These are phyloP conservation scores for Apodemus sylvaticus DNA, from an alignment of 2,113 vertebrate species.

Conservation along the genomic window DNA sequence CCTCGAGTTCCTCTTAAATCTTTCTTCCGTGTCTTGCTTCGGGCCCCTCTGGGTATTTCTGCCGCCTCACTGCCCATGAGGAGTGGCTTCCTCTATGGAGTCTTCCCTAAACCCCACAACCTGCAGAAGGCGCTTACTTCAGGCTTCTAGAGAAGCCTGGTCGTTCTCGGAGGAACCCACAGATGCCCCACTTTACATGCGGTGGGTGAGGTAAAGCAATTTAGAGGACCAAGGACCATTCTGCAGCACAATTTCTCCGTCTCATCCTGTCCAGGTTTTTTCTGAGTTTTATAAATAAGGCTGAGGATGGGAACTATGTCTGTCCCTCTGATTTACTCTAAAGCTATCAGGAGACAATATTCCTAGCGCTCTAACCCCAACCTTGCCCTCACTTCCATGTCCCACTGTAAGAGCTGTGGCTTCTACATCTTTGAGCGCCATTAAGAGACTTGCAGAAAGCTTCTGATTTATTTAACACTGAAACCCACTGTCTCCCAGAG, in stretches of 20 bases:
- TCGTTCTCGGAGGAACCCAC: not conserved
- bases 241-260: not conserved
- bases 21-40: not conserved
- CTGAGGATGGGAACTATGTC: not conserved
- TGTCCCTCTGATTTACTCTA: not conserved
- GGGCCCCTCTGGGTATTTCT: not conserved
- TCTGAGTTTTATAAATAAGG: not conserved
- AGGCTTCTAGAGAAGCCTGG: too few relatives aligned
- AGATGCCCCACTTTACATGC: not conserved
- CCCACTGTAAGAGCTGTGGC: not conserved
- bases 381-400: not conserved
- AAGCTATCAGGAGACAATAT: not conserved
- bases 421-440: not conserved
- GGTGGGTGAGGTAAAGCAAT: not conserved
- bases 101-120: not conserved
- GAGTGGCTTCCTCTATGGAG: too few relatives aligned
- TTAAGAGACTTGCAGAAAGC: not conserved
- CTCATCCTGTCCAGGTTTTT: not conserved
- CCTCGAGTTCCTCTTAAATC: not conserved
- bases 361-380: not conserved
- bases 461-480: not conserved
- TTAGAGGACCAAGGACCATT: not conserved
- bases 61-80: not conserved
- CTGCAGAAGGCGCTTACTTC: not conserved
- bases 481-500: not conserved